Conservation (phyloP, 2,888 invertebrate genomes). For the Ganaspis brasiliensis region DNA sequence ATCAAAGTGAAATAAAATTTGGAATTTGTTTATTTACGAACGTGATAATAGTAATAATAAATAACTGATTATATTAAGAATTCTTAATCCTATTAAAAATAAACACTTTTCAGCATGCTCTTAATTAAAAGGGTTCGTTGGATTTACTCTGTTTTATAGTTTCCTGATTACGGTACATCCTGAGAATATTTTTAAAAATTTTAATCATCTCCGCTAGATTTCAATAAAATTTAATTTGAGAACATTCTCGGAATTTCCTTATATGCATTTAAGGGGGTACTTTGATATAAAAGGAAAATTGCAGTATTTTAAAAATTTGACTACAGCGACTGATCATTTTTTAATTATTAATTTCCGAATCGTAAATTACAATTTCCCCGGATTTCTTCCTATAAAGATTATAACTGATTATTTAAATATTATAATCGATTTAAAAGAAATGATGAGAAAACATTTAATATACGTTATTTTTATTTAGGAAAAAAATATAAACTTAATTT, state of each 20-base stretch:
- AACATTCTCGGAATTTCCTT: background rate
- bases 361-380: too few relatives aligned
- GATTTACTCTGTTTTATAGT: background rate
- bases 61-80: background rate
- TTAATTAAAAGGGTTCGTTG: background rate
- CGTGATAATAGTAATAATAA: background rate
- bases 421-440: too few relatives aligned
- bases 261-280: too few relatives aligned
- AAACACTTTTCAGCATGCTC: background rate
- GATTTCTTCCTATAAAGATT: too few relatives aligned
- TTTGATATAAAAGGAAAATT: too few relatives aligned
- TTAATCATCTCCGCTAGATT: background rate
- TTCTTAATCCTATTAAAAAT: background rate
- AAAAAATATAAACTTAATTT: too few relatives aligned
- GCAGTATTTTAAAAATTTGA: too few relatives aligned
- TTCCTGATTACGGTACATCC: background rate
- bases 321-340: too few relatives aligned
- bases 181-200: background rate
- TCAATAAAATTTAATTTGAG: slow-evolving; percentile 9
- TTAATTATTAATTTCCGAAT: too few relatives aligned
- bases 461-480: too few relatives aligned
- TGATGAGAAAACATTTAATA: too few relatives aligned
- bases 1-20: background rate
- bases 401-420: too few relatives aligned
- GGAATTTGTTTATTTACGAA: background rate